Conservation (phyloP, 2,797 vertebrate genomes). For the Staurois parvus region DNA sequence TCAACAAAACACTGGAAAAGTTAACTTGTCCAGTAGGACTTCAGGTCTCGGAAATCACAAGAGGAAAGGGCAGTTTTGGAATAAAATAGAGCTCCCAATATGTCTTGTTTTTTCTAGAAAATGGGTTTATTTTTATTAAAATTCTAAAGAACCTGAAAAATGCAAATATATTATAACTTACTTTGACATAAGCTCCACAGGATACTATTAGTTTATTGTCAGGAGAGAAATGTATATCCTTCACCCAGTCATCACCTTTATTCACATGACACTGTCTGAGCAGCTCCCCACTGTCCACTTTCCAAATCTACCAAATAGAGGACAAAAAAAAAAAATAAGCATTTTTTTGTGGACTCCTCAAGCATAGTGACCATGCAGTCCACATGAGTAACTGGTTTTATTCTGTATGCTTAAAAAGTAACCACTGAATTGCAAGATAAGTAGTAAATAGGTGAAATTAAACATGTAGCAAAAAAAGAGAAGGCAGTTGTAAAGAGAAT, state of each 20-base stretch:
- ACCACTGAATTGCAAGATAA: background rate
- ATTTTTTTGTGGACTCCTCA: background rate
- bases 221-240: slow-evolving; percentile 91
- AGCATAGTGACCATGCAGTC: no score
- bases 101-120: no score
- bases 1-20: no score
- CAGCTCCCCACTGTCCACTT: slow-evolving; percentile 76
- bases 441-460: background rate
- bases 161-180: slow-evolving; percentile 67
- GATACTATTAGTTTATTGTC: slow-evolving; percentile 88
- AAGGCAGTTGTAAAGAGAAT: background rate
- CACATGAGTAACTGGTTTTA: no score
- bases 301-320: slow-evolving; percentile 84
- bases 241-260: slow-evolving; percentile 91
- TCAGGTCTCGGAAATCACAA: no score
- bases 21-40: no score
- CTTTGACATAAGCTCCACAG: slow-evolving; percentile 91
- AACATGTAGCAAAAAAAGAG: background rate
- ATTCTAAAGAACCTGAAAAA: background rate
- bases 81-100: no score
- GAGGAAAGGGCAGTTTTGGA: no score
- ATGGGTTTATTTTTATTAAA: no score
- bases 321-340: background rate
- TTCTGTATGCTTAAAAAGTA: no score
- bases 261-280: slow-evolving; percentile 86